Base-by-base conservation (phyloP, 2,888 invertebrate genomes). In the Itoplectis maculator region DNA sequence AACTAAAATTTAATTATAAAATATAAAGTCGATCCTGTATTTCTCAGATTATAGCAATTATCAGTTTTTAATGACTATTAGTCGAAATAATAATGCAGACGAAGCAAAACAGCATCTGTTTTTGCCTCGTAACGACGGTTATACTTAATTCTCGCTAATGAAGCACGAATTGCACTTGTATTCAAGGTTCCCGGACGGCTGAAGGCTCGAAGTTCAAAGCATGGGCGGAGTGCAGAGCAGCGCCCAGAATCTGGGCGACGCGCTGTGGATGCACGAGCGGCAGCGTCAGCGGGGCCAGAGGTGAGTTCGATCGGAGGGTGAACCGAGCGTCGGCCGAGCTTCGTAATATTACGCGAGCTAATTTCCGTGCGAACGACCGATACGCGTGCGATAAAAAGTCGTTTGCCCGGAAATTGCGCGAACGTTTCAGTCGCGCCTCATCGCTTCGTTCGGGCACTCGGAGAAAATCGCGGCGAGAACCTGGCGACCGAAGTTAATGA, bases 191-290 rank as follows among this genome's bases (percentile, higher is more conserved):
- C 40, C 45, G n/a, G 68, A 54, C 54, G 68, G 61, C 72, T 61
- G 47, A 68, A 29, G n/a, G 40, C 37, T 45, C 40, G 18, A 54
- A 42, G 8, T 35, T 68, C 69, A 40, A 45, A 87, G 72, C 68
- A 92, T 92, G 92, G 92, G 92, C 45, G 92, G 92, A 73, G 91
- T 89, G 56, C 92, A 92, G 75, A 92, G 92, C 84, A 92, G 92
- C 78, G 85, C 91, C 68, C 92, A 92, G 80, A 91, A 86, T 86
- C 88, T 92, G 69, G 92, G 92, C 29, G 92, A 92, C 80, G 90
- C 92, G 65, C 88, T 92, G 84, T 92, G 92, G 92, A 88, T 90
- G 79, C 92, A 92, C 51, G 92, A 92, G 84, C 87, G 92, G 73
- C 92, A 92, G 77, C 90, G 89, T 77, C 92, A 92, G 81, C 90